Evolutionary conservation across 2,888 invertebrate species (phyloP).

Genomic region (Acrocyrtus sp.): DNA sequence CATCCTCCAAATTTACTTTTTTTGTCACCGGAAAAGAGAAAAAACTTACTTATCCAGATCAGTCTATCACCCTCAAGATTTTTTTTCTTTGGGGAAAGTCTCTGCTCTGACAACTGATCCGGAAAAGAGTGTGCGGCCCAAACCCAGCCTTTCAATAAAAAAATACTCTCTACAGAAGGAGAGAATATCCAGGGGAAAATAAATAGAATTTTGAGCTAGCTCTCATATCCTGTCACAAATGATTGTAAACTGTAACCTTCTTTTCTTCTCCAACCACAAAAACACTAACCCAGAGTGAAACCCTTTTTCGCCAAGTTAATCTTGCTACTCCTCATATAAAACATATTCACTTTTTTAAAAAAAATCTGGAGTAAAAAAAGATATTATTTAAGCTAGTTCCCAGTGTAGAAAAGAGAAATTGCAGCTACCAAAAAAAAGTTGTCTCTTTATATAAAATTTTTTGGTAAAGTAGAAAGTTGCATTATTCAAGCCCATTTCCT

Average conservation of each 20-base stretch:
- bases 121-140: not conserved
- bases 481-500: slow-evolving; percentile 20
- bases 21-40: too few relatives aligned
- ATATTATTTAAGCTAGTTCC: not conserved
- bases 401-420: not conserved
- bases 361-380: not conserved
- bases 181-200: too few relatives aligned
- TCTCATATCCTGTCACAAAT: slow-evolving; percentile 8
- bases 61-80: not conserved
- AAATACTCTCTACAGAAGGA: too few relatives aligned
- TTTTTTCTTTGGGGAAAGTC: not conserved
- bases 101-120: not conserved
- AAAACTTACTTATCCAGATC: not conserved
- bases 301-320: not conserved
- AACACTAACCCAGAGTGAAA: slow-evolving; percentile 1
- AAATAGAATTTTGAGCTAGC: too few relatives aligned
- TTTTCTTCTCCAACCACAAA: slow-evolving; percentile 1
- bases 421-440: too few relatives aligned
- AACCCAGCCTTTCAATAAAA: slow-evolving; percentile 26
- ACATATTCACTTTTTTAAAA: not conserved
- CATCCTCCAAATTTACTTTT: too few relatives aligned
- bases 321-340: not conserved
- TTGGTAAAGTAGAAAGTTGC: too few relatives aligned
- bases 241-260: slow-evolving; percentile 31
- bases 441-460: too few relatives aligned